These are phyloP conservation scores for Menidia menidia DNA, from an alignment of 2,797 vertebrate genomes.

Conservation along the genomic window DNA sequence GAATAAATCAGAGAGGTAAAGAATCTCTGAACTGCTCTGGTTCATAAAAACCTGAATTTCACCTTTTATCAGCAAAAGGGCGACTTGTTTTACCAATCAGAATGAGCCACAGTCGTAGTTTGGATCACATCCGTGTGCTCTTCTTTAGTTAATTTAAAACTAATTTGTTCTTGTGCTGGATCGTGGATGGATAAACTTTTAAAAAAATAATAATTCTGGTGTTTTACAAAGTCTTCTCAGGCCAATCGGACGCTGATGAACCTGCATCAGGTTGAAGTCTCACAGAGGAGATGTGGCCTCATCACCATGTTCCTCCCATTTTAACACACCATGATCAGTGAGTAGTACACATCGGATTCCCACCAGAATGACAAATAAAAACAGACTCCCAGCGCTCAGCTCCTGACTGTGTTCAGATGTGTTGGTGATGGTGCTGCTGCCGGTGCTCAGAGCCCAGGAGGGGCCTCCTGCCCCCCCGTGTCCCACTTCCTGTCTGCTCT, in stretches of 20 bases:
- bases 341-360: conserved; percentile 18
- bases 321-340: conserved; percentile 80
- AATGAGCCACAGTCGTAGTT: too few species aligned
- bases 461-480: conserved; percentile 57
- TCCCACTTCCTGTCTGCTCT: conserved; percentile 77
- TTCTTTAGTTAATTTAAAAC: not conserved
- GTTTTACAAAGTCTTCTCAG: conserved; percentile 16
- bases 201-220: not conserved
- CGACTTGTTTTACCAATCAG: too few species aligned
- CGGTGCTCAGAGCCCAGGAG: conserved; percentile 51
- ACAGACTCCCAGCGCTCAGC: too few species aligned
- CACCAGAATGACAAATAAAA: not conserved
- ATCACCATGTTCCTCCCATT: conserved; percentile 38
- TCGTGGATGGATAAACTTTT: not conserved
- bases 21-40: too few species aligned
- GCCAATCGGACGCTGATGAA: conserved; percentile 10
- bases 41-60: conserved; percentile 6
- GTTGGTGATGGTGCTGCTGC: conserved; percentile 71
- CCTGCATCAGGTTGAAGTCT: conserved; percentile 17
- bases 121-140: not conserved
- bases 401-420: conserved; percentile 66
- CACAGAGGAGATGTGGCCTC: conserved; percentile 36
- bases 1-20: not conserved
- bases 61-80: conserved; percentile 8
- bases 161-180: not conserved